Base-by-base conservation (phyloP, 2,113 vertebrate genomes). In the Menura novaehollandiae region DNA sequence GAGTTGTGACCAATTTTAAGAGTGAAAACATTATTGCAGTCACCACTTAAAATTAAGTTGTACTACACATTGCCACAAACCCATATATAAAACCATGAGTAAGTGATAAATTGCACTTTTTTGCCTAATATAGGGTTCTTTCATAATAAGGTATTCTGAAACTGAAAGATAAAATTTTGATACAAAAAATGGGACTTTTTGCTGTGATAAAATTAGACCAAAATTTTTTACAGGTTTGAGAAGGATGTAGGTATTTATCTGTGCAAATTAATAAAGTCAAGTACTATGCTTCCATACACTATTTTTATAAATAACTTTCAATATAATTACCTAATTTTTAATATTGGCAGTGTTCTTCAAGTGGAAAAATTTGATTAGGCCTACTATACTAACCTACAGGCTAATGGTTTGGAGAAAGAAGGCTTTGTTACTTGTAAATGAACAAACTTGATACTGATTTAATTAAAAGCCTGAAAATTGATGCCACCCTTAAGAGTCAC, bases 391-490 rank as follows among this genome's bases (percentile, higher is more conserved):
- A 32, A 80, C n/a, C 18, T 63, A 33, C 12, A 27, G 21, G 18
- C 39, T 83, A 43, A 47, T 82, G 43, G 23, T 64, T 88, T 93
- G 76, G 64, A 91, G 86, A 92, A 95, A 93, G 89, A 51, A 47
- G 68, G 23, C 93, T 92, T 92, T 97, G 89, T 95, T 93, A 83
- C 60, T 93, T 92, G 39, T 74, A 69, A 94, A 68, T 89, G 69
- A 85, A 58, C 41, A 83, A 76, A 91, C 28, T 91, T 85, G 72
- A 71, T 94, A 88, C 47, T 89, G 52, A 75, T 91, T 95, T 96
- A 81, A 95, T 94, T 95, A 87, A 92, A 91, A 91, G 30, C 35
- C 60, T 89, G 89, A 84, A 95, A 93, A 81, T 49, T 12, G 7
- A 84, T 96, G 33, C 76, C 9, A 5, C 51, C 94, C 33, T 74